These are phyloP conservation scores for Chionis minor DNA, from an alignment of 2,113 vertebrate species.

Conservation along the genomic window DNA sequence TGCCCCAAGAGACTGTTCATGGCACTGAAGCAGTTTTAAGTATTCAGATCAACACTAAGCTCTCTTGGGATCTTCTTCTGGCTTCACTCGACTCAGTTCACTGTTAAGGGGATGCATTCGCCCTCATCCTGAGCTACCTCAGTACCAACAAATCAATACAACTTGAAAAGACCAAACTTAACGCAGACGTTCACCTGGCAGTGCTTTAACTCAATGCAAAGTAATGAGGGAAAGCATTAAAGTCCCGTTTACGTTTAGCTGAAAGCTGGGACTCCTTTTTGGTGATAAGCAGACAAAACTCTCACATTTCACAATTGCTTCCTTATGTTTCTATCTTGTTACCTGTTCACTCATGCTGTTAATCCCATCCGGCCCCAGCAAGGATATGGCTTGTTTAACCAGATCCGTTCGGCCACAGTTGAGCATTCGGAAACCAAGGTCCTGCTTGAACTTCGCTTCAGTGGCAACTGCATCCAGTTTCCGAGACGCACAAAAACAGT, in stretches of 20 bases:
- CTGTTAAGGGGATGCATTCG: not conserved
- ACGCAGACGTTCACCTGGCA: accelerated
- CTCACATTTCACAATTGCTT: not conserved
- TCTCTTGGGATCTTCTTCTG: not conserved
- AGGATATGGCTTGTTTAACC: slow-evolving; percentile 94
- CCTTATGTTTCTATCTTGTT: not conserved
- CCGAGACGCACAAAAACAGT: slow-evolving; percentile 95
- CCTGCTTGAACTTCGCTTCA: slow-evolving; percentile 97
- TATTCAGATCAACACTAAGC: not conserved
- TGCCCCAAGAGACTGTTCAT: not conserved
- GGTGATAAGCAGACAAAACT: not conserved
- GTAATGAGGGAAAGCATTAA: not conserved
- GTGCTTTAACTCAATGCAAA: not conserved
- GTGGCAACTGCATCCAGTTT: slow-evolving; percentile 95
- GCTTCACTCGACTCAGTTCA: not conserved
- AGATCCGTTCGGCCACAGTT: slow-evolving; percentile 96
- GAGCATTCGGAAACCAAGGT: slow-evolving; percentile 98
- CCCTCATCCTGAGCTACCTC: not conserved
- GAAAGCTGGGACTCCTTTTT: not conserved
- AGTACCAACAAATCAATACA: not conserved
- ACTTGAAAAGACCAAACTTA: not conserved
- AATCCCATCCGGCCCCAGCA: slow-evolving; percentile 93
- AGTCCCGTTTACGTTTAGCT: not conserved
- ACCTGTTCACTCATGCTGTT: slow-evolving; percentile 99
- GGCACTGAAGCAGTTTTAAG: not conserved